Evolutionary conservation across 2,797 vertebrate genomes (phyloP), one percentile per base, ranked within the genome.

Genomic region (Sebastes diaconus): DNA sequence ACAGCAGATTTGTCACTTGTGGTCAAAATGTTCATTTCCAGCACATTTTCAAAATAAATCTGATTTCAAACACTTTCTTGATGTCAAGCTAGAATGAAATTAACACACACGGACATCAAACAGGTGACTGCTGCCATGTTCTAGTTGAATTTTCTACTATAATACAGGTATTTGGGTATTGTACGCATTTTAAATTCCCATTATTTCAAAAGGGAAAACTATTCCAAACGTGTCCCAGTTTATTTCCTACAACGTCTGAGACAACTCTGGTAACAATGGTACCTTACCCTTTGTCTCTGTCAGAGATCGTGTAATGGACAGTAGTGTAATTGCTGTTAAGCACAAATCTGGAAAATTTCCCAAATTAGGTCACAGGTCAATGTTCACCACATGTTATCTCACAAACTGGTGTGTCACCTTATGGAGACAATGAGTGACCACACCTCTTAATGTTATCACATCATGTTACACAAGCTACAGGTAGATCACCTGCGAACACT

Each of bases 351-450:
- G 50, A 8, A 64, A 1, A 57, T 10, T 63, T 57, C 34, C 50
- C 9, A 42, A 29, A 78, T 83, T 5, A 68, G 42, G 59, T 79
- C 79, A 84, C 29, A 0, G 30, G 46, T 89, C 60, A 87, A 55
- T n/a, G 50, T 73, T 24, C 46, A 55, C 24, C n/a, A 39, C 5
- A 0, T 13, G 22, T 7, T 13, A 68, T 81, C 79, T 64, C 20
- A 32, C 5, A 61, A 14, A 12, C 2, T n/a, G 7, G 4, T 5
- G 24, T 22, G 20, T 52, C 22, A 9, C 8, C 4, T 57, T 4
- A 52, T 1, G 4, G 16, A 46, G n/a, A 52, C 18, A 6, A 50
- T 75, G 36, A 16, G 75, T 24, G 70, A 11, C 34, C 1, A 11
- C 22, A 32, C 22, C 14, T 66, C 6, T 14, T 10, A 8, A 8